Percentiles rank a stretch among this genome's conserved stretches.
Evolutionary conservation across 2,797 vertebrate species (phyloP).

Genomic region (Smutsia temminckii): DNA sequence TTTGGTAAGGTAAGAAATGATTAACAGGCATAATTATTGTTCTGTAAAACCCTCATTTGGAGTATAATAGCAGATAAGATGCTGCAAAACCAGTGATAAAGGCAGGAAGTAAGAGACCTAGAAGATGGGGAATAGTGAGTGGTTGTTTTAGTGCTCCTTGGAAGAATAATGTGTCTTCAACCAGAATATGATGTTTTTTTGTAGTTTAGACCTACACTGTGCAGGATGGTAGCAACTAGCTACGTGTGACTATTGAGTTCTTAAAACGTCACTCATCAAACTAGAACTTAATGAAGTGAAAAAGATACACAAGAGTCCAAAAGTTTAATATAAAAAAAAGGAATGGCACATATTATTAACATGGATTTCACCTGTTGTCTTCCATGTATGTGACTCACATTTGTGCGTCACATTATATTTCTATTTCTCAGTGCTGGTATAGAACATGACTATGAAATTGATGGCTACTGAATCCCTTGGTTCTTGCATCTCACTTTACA

Average conservation of each 20-base stretch:
- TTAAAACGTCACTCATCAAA: neutral
- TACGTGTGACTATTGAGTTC: neutral
- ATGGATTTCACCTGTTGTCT: neutral
- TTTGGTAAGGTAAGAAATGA: neutral
- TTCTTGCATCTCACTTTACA: neutral
- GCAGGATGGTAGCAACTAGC: neutral
- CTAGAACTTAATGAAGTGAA: neutral
- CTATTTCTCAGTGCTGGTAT: neutral
- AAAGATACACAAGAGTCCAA: neutral
- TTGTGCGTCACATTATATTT: neutral
- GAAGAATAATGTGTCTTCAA: neutral
- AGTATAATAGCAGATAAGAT: neutral
- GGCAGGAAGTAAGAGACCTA: neutral
- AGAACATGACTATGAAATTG: neutral
- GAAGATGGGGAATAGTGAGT: neutral
- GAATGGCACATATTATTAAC: neutral
- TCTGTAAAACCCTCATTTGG: neutral
- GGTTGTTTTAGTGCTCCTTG: neutral
- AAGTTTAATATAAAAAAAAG: neutral
- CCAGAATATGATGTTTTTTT: accelerated
- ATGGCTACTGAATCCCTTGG: neutral
- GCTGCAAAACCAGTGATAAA: neutral
- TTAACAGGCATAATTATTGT: neutral
- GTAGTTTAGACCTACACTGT: neutral
- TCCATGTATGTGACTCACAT: neutral